phyloP scores from a whole-genome alignment of 2,888 invertebrate genomes.

The Clostera curtula region DNA sequence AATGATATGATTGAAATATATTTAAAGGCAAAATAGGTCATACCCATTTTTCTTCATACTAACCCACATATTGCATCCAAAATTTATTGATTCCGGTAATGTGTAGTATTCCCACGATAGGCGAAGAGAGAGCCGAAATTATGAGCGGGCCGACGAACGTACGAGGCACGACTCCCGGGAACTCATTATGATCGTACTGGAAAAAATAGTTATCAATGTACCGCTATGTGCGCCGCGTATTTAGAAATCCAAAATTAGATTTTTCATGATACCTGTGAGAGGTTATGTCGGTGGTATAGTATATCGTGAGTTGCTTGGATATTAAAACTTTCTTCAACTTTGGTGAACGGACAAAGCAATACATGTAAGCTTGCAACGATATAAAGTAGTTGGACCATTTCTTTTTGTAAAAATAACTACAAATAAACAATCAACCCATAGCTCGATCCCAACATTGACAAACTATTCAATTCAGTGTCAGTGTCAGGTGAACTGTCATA shows the following conservation, averaged over 20 bases:
- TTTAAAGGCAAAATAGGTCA: not conserved
- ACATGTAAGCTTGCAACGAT: slow-evolving; percentile 86
- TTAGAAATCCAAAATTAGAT: slow-evolving; percentile 65
- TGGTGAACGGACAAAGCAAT: slow-evolving; percentile 94
- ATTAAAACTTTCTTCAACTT: slow-evolving; percentile 99
- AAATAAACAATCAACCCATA: slow-evolving; percentile 43
- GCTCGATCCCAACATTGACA: slow-evolving; percentile 8
- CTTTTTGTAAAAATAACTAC: slow-evolving; percentile 25
- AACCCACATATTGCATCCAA: slow-evolving; percentile 92
- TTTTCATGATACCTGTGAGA: slow-evolving; percentile 82
- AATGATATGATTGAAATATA: not conserved
- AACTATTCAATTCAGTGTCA: not conserved
- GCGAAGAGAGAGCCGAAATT: slow-evolving; percentile 85
- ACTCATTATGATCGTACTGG: slow-evolving; percentile 98
- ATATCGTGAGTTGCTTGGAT: slow-evolving; percentile 98
- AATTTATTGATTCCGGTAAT: slow-evolving; percentile 85
- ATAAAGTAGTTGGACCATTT: slow-evolving; percentile 84
- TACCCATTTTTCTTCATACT: slow-evolving; percentile 28
- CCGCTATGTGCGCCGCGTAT: slow-evolving; percentile 27
- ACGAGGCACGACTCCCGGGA: slow-evolving; percentile 97
- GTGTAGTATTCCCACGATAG: slow-evolving; percentile 81
- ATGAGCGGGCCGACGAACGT: slow-evolving; percentile 94
- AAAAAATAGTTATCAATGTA: slow-evolving; percentile 36
- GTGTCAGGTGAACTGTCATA: too few relatives aligned
- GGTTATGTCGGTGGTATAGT: slow-evolving; percentile 88